Base-by-base conservation (phyloP, 2,113 vertebrate species). In the Panthera uncia region DNA sequence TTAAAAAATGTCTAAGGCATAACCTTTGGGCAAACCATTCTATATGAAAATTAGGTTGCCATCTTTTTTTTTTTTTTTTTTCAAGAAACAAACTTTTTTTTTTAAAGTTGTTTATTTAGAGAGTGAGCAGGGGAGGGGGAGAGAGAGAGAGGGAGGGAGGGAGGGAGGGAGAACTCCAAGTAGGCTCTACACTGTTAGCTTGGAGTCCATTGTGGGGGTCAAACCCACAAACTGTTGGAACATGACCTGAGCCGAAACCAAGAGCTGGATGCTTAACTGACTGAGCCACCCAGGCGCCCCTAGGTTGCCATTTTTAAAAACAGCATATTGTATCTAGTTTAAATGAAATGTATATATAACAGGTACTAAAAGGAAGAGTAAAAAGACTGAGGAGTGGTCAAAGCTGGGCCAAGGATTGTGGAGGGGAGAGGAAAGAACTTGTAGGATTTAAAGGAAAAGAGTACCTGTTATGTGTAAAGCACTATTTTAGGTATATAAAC, bases 31-130 rank as follows among this genome's bases (percentile, higher is more conserved):
- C 45, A 87, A 45, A 41, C 7, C 10, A 65, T 86, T 89, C 12
- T 91, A 68, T 86, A 86, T 71, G 38, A 82, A 95, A 41, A 94
- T 80, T 83, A 86, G 45, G 13, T 66, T 97, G 15, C 33, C 16
- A 27, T 84, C 57, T 84, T 84, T 74, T 61, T 55, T 18, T 50
- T 38, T 38, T 38, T 38, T 61, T 61, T 5, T 23, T 61, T 23
- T 18, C 57, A 61, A 61, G 21, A 61, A 61, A 23, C 21, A 61
- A 21, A 61, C 57, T 23, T 61, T 57, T 57, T 55, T 55, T 19
- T 55, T 55, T 7, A 1, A 23, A 21, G 21, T 61, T 57, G 21
- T 61, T 23, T 61, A 61, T 23, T 61, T 61, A 18, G 21, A 9
- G 57, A 61, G 7, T 61, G 57, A 61, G 57, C 57, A 61, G 57